Conservation (phyloP, 2,797 vertebrate genomes). For the Phataginus tricuspis region DNA sequence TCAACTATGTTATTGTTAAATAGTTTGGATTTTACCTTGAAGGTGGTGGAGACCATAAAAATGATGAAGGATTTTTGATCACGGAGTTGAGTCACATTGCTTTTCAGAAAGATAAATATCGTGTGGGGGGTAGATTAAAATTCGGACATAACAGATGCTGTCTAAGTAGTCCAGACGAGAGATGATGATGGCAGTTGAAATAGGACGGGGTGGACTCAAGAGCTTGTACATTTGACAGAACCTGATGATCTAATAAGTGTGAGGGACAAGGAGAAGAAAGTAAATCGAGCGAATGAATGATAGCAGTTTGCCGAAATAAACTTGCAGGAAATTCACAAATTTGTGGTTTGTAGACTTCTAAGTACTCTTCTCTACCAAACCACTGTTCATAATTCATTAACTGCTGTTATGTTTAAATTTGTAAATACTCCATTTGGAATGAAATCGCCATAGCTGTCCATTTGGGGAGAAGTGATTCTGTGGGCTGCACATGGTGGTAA, state of each 20-base stretch:
- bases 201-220: not conserved
- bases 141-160: not conserved
- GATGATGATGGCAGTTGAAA: not conserved
- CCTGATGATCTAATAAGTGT: not conserved
- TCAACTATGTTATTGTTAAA: not conserved
- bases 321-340: constrained; percentile 22
- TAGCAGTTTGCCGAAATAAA: constrained; percentile 44
- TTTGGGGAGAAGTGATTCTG: constrained; percentile 29
- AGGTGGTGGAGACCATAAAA: not conserved
- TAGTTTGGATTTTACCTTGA: constrained; percentile 53
- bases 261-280: not conserved
- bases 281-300: constrained; percentile 24
- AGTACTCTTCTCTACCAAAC: not conserved
- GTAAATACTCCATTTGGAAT: not conserved
- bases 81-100: not conserved
- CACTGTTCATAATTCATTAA: not conserved
- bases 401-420: not conserved
- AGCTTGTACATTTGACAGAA: not conserved
- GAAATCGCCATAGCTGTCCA: not conserved
- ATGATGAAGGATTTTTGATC: not conserved
- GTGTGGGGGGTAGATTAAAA: not conserved
- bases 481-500: not conserved
- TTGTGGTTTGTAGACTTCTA: not conserved
- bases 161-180: not conserved
- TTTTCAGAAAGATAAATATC: constrained; percentile 13